Evolutionary conservation across 2,113 vertebrate species (phyloP), one percentile per base, ranked within the genome.

Genomic region (Eulemur macaco): DNA sequence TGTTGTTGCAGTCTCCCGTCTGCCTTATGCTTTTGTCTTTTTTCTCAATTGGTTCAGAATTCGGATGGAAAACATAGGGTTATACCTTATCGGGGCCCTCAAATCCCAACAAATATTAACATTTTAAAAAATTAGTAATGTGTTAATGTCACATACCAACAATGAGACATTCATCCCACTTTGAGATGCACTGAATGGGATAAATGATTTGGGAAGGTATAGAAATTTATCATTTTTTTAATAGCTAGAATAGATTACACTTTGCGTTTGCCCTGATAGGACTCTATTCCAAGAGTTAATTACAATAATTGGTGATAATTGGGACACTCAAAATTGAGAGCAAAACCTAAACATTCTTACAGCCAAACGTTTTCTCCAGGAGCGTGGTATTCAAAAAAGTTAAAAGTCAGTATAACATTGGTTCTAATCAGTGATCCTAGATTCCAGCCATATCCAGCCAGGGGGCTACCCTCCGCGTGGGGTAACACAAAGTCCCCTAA

Each of bases 271-370:
- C 42, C 66, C 18, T 54, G 45, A 60, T 42, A 54, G 7, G 80
- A 56, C 6, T 87, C 27, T 74, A 80, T 73, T 50, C 58, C 25
- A 92, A 95, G 84, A 69, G 31, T 39, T 84, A 45, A 81, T 60
- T 73, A 84, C 4, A 92, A 84, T 90, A 80, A 54, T 95, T 90
- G 54, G 21, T 83, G 83, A 86, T 78, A 74, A 83, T 27, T 78
- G 60, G 69, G 34, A 3, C 17, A 34, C 37, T 80, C 73, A 74
- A 94, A 90, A 54, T 64, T 90, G 64, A 89, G 34, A 95, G 78
- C 45, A 81, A 86, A 78, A 58, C 25, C 60, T 71, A 60, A 96
- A 56, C 37, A 39, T 42, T 89, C 47, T 14, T 37, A 54, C 20
- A 29, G 31, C n/a, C 39, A 66, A 52, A 82, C n/a, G 3, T 54